Percentiles rank a stretch among this genome's conserved stretches.
Evolutionary conservation across 2,888 invertebrate genomes (phyloP).

Genomic region (Sceliomorpha sp.): DNA sequence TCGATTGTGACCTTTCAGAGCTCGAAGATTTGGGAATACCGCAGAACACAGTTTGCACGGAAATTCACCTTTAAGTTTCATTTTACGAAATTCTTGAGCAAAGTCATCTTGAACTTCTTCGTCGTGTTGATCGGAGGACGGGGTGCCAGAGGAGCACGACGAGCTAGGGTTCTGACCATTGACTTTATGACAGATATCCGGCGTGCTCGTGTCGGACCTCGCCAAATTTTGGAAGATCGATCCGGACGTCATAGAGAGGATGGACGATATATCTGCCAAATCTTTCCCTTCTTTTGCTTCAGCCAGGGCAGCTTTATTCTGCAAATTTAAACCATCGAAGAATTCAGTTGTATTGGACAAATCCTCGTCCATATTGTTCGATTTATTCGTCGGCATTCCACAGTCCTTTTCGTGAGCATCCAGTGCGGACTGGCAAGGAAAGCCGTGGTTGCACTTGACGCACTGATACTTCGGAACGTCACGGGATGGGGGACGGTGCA

Average conservation of each 20-base stretch:
- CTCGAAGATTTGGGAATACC: constrained; percentile 92
- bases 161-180: constrained; percentile 62
- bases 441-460: constrained; percentile 86
- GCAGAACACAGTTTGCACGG: constrained; percentile 94
- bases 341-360: constrained; percentile 87
- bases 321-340: constrained; percentile 89
- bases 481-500: constrained; percentile 83
- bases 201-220: constrained; percentile 68
- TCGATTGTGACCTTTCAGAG: constrained; percentile 94
- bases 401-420: constrained; percentile 85
- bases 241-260: constrained; percentile 87
- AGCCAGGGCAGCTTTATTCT: constrained; percentile 84
- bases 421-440: constrained; percentile 86
- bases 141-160: constrained; percentile 72
- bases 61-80: constrained; percentile 94
- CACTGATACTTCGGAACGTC: constrained; percentile 85
- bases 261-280: constrained; percentile 92
- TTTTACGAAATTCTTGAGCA: constrained; percentile 91
- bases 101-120: constrained; percentile 91
- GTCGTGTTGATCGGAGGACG: constrained; percentile 79
- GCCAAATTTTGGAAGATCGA: constrained; percentile 67
- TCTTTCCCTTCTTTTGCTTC: constrained; percentile 83
- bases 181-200: constrained; percentile 62
- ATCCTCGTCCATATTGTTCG: constrained; percentile 82
- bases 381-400: constrained; percentile 81